Evolutionary conservation across 2,113 vertebrate genomes (phyloP), one percentile per base, ranked within the genome.

Genomic region (Nesogale talazaci): DNA sequence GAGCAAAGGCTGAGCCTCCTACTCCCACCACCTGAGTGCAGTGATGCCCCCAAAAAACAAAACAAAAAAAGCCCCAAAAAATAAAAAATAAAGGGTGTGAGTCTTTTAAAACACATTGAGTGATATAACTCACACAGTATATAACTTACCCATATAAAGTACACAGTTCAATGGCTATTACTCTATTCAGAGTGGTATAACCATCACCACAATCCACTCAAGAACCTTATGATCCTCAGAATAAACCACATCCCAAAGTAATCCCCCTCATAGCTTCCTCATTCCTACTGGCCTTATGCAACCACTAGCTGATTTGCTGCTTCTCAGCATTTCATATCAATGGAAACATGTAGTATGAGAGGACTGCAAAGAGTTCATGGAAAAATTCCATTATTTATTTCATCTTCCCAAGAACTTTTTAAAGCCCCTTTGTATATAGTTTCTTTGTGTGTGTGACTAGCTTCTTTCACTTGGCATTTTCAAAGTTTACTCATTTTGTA

Each of bases 301-400:
- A 78, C 57, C 29, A 83, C 31, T 79, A 40, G 42, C 83, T 75
- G 42, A 93, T 89, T 88, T 95, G 20, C 57, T 70, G 59, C 40
- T 19, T 61, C 36, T 83, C 19, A 34, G 65, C 2, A 57, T 63
- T 91, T 91, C 57, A 83, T 22, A 83, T 83, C 82, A 59, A 91
- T 29, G 7, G 27, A 88, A 85, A 69, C 69, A 88, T 56, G 63
- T 0, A 81, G 8, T 65, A 85, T 36, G 59, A 61, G 8, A 7
- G 22, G 22, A 12, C 16, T 61, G 22, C 22, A 61, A 61, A 61
- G 22, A 61, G 59, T 61, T 23, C 59, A 61, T 61, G 59, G 59
- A 22, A 61, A 22, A 61, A 61, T 61, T 22, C 59, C 59, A 61
- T 61, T 61, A 61, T 61, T 61, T 23, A 61, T 61, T 61, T 61